Percentiles rank a stretch among this genome's conserved stretches.
phyloP scores from a whole-genome alignment of 1,140 invertebrate species.

The Sitobion miscanthi region DNA sequence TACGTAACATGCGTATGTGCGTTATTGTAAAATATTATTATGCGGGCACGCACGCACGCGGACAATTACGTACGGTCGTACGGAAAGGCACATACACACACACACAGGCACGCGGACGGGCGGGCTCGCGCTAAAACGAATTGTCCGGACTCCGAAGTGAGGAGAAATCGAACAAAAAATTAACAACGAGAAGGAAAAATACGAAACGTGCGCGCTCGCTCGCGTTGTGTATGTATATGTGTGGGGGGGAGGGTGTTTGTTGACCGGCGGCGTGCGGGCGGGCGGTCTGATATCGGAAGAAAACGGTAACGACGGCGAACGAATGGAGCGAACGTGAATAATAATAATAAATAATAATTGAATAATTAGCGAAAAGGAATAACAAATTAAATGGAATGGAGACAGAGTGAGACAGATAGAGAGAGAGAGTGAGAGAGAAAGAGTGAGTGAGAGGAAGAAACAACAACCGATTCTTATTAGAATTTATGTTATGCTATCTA shows the following conservation, averaged over 20 bases:
- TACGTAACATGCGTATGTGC: no score
- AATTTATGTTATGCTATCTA: not conserved
- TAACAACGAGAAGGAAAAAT: not conserved
- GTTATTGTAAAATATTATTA: not conserved
- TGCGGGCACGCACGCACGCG: not conserved
- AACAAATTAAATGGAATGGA: not conserved
- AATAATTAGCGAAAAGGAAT: not conserved
- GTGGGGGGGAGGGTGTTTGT: no score
- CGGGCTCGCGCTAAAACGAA: not conserved
- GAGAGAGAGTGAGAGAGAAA: not conserved
- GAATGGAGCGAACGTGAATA: not conserved
- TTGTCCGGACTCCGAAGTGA: not conserved
- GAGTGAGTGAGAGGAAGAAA: not conserved
- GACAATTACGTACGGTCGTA: not conserved
- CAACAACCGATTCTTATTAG: not conserved
- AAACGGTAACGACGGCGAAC: not conserved
- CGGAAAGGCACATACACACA: not conserved
- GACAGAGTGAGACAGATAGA: not conserved
- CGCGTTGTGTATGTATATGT: not conserved
- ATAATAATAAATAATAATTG: not conserved
- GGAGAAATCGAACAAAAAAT: not conserved
- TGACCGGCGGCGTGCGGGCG: not conserved
- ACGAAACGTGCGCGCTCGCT: not conserved
- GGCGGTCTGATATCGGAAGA: not conserved
- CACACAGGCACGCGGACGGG: not conserved